Evolutionary conservation across 2,888 invertebrate species (phyloP).

Genomic region (Ctenicera cuprea): DNA sequence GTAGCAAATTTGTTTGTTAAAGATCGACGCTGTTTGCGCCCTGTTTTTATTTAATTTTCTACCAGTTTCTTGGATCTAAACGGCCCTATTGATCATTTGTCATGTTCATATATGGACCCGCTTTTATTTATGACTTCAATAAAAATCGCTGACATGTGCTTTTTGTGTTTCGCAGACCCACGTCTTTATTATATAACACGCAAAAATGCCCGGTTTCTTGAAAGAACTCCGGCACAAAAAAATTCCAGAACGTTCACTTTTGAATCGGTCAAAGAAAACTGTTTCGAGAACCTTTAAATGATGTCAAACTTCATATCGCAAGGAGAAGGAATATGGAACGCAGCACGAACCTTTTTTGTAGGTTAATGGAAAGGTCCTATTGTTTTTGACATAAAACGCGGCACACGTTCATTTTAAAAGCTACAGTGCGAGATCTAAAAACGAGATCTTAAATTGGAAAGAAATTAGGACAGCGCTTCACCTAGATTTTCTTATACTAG

Average conservation of each 20-base stretch:
- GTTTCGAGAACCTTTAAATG: not conserved
- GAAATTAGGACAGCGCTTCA: too few species aligned
- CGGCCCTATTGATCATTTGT: constrained; percentile 41
- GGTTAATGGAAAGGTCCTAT: too few species aligned
- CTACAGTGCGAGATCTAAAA: too few species aligned
- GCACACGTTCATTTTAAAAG: too few species aligned
- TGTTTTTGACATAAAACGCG: too few species aligned
- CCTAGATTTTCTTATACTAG: too few species aligned
- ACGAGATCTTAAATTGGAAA: too few species aligned
- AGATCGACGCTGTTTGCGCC: constrained; percentile 35
- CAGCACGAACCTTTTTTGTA: too few species aligned
- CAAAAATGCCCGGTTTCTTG: not conserved
- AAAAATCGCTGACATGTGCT: constrained; percentile 37
- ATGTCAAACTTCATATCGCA: not conserved
- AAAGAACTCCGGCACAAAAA: constrained; percentile 5
- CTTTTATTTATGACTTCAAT: constrained; percentile 41
- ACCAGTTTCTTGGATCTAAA: constrained; percentile 36
- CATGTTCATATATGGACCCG: constrained; percentile 32
- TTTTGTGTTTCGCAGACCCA: constrained; percentile 36
- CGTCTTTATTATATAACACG: constrained; percentile 38
- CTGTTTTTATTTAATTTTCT: constrained; percentile 40
- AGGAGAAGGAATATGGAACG: not conserved
- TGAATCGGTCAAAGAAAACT: constrained; percentile 4
- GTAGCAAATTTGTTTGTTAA: constrained; percentile 43
- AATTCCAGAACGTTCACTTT: not conserved